phyloP scores from a whole-genome alignment of 2,797 vertebrate species.

The Typhlichthys eigenmanni region DNA sequence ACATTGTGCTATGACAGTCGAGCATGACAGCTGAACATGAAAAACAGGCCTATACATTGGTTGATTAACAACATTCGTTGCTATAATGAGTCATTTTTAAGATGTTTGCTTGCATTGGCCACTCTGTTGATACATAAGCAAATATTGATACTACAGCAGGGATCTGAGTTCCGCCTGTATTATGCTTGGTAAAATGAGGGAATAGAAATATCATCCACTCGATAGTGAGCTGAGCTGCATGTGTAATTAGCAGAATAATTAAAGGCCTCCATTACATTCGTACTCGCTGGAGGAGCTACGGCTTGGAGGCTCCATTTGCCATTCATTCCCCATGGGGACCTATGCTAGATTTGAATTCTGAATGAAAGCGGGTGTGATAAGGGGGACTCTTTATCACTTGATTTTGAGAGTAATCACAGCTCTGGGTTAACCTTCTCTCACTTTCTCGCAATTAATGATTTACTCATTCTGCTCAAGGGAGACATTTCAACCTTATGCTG shows the following conservation, averaged over 20 bases:
- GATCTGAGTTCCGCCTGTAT: constrained; percentile 39
- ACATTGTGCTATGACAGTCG: no score
- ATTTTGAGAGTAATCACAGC: constrained; percentile 35
- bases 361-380: constrained; percentile 28
- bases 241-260: constrained; percentile 72
- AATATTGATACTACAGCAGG: constrained; percentile 32
- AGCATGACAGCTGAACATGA: no score
- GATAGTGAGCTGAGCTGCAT: constrained; percentile 59
- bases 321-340: constrained; percentile 43
- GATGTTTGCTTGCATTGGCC: constrained; percentile 1
- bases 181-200: constrained; percentile 37
- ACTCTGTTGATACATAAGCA: constrained; percentile 6
- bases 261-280: constrained; percentile 67
- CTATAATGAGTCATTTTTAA: constrained; percentile 8
- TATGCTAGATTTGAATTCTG: constrained; percentile 29
- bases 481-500: constrained; percentile 2
- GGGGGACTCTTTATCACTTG: constrained; percentile 23
- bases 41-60: constrained; percentile 15
- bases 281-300: constrained; percentile 55
- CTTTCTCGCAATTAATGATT: constrained; percentile 34
- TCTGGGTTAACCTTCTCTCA: constrained; percentile 14
- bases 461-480: constrained; percentile 37
- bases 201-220: constrained; percentile 56
- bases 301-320: constrained; percentile 48
- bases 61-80: constrained; percentile 1